Evolutionary conservation across 2,888 invertebrate genomes (phyloP), one percentile per base, ranked within the genome.

Genomic region (Agrypnus murinus): DNA sequence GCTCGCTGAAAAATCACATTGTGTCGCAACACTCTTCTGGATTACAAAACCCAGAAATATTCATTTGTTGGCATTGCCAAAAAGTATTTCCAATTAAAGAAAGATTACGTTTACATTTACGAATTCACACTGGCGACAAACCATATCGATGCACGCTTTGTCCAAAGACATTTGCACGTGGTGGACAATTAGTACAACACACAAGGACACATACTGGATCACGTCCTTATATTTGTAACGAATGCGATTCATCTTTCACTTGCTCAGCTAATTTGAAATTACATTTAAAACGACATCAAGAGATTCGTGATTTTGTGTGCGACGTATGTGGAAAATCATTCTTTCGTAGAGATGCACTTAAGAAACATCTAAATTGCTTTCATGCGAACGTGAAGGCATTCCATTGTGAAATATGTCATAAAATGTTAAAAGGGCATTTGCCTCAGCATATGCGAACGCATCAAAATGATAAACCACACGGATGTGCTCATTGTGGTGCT

Each of bases 401-500:
- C 78, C 90, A 92, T 74, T 96, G 95, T 83, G 90, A 91, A 1
- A 90, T 95, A 67, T 96, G 95, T 82, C 92, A 93, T 78, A 94
- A 95, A 80, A 90, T 90, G 50, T 89, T 95, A 72, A 94, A 94
- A 80, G 94, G 95, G 0, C 95, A 95, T 82, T 86, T 95, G 74
- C 90, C 93, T 14, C 93, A 94, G 79, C 95, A 95, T 81, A 91
- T 95, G 91, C 88, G 95, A 43, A 92, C 92, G 0, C 95, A 95
- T 84, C 90, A 90, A 36, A 91, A 92, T 46, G 90, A 91, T 69
- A 91, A 93, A 73, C 94, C 94, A 0, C 93, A 94, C 82, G 90
- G 91, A 32, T 96, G 95, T 78, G 90, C 91, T 0, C 91, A 91
- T 5, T 96, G 95, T 81, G 92, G 93, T 1, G 92, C 93, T 58